These are phyloP conservation scores for Itoplectis maculator DNA, from an alignment of 2,888 invertebrate species.

Conservation along the genomic window DNA sequence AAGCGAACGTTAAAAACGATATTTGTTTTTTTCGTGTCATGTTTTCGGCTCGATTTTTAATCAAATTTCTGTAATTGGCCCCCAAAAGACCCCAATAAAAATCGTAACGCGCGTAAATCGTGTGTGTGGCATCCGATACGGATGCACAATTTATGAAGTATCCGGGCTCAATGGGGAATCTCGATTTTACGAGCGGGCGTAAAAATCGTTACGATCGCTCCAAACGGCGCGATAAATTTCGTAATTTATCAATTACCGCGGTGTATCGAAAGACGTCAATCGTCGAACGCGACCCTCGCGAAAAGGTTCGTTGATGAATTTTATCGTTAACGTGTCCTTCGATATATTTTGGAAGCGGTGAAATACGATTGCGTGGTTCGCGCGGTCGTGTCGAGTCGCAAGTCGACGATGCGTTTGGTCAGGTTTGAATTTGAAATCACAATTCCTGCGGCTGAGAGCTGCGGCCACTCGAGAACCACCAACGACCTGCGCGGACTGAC, in stretches of 20 bases:
- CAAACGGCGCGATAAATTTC: not conserved
- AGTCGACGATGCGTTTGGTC: not conserved
- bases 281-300: no score
- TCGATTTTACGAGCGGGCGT: not conserved
- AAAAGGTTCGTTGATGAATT: no score
- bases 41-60: not conserved
- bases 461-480: not conserved
- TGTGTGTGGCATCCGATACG: not conserved
- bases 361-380: not conserved
- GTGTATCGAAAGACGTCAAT: no score
- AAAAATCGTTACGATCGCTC: not conserved
- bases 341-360: not conserved
- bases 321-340: no score
- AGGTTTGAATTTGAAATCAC: not conserved
- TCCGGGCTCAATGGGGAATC: not conserved
- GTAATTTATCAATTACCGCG: not conserved
- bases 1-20: no score
- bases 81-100: not conserved
- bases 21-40: not conserved
- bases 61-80: not conserved
- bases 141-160: not conserved
- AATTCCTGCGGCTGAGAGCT: not conserved
- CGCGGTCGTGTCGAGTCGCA: not conserved
- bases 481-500: not conserved
- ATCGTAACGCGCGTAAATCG: not conserved